phyloP scores from a whole-genome alignment of 2,113 vertebrate species.

The Morone chrysops region DNA sequence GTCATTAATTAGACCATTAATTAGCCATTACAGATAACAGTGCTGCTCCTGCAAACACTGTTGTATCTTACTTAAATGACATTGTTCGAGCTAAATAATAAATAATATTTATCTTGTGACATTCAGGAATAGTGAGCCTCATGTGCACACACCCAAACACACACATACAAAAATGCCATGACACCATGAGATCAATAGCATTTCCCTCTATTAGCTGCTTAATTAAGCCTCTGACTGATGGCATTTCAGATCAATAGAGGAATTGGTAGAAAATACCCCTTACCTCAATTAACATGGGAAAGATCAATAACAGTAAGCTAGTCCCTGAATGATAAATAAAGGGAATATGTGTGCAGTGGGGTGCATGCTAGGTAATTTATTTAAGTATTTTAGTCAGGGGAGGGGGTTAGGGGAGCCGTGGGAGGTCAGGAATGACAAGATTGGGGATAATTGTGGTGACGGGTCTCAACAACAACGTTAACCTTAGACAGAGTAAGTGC shows the following conservation, averaged over 20 bases:
- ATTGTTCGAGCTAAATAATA: constrained; percentile 1
- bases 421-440: constrained; percentile 54
- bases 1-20: constrained; percentile 7
- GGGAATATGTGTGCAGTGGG: constrained; percentile 41
- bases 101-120: constrained; percentile 5
- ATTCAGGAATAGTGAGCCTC: constrained; percentile 7
- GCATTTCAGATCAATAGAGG: constrained; percentile 77
- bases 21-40: neutral
- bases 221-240: constrained; percentile 80
- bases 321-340: constrained; percentile 62
- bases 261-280: constrained; percentile 74
- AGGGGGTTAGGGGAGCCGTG: constrained; percentile 12
- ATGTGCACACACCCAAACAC: constrained; percentile 2
- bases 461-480: constrained; percentile 55
- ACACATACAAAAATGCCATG: constrained; percentile 37
- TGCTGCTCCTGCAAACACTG: neutral
- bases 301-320: constrained; percentile 70
- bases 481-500: constrained; percentile 48
- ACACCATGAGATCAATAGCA: constrained; percentile 67
- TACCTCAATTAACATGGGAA: constrained; percentile 76
- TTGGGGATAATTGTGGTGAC: constrained; percentile 53
- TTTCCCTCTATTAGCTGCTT: constrained; percentile 80
- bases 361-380: constrained; percentile 45
- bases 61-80: neutral
- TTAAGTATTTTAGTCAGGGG: constrained; percentile 20